Base-by-base conservation (phyloP, 2,797 vertebrate species). In the Labeo calbasu region DNA sequence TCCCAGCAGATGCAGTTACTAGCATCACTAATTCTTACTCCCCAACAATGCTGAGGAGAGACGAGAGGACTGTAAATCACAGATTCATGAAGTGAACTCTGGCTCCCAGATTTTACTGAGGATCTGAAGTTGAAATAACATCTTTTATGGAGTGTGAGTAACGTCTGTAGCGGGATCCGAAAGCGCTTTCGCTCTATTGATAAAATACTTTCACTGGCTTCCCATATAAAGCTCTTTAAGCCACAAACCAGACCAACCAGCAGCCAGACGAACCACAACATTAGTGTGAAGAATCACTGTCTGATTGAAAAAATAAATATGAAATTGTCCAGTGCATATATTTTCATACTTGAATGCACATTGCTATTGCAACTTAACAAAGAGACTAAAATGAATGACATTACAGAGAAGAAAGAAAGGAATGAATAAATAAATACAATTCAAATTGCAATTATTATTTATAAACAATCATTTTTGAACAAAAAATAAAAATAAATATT, bases 111-210 rank as follows among this genome's bases (percentile, higher is more conserved):
- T 28, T 77, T 63, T 48, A 78, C 43, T 28, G 59, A 78, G 57
- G 40, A 78, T 28, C 23, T 48, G 43, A 78, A 63, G 57, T 78
- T 78, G 17, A 78, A 78, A 78, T 78, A 78, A 78, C 40, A 48
- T 78, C 15, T 78, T 78, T 78, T 78, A 78, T 63, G 23, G 57
- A 63, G 57, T 63, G 76, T 48, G 57, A 63, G 57, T 63, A 63
- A 78, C 17, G 55, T 63, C 76, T 78, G 76, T 48, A 63, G 57
- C 10, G 57, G 76, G 76, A 78, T 63, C 57, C 1, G 40, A 46
- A 9, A 77, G 57, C 48, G 40, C 57, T 46, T 40, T 78, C 23
- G 8, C 23, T 48, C 76, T 63, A 63, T 63, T 78, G 57, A 63
- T 78, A 1, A 78, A 63, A 78, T 63, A 78, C 21, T 63, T 61